Conservation (phyloP, 2,888 invertebrate genomes). For the Muschampia plurimacula region DNA sequence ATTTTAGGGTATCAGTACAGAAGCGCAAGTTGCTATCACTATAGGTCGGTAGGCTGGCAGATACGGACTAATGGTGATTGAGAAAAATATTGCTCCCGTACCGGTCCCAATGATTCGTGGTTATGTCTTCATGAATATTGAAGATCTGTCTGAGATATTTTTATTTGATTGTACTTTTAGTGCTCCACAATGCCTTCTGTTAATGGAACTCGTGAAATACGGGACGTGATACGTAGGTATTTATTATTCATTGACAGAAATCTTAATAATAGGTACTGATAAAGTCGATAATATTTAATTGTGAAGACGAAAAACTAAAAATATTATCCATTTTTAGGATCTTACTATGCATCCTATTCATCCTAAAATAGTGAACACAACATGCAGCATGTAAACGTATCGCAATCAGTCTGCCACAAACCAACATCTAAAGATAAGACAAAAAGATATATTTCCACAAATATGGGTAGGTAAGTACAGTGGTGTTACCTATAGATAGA, state of each 20-base stretch:
- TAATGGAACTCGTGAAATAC: conserved; percentile 66
- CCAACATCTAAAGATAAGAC: too few species aligned
- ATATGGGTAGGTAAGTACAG: too few species aligned
- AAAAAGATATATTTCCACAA: too few species aligned
- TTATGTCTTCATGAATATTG: conserved; percentile 85
- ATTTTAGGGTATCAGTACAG: conserved; percentile 62
- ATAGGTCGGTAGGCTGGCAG: conserved; percentile 78
- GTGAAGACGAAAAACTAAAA: too few species aligned
- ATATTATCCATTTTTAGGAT: too few species aligned
- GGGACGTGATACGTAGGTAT: conserved; percentile 54
- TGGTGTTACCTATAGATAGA: too few species aligned
- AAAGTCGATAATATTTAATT: not conserved
- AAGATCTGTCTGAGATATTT: conserved; percentile 76
- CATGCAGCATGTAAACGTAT: too few species aligned
- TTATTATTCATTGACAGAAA: conserved; percentile 43
- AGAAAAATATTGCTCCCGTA: conserved; percentile 81
- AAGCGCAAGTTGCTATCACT: conserved; percentile 63
- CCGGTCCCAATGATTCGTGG: conserved; percentile 76
- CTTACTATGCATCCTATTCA: too few species aligned
- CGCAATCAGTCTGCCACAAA: too few species aligned
- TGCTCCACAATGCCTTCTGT: conserved; percentile 54
- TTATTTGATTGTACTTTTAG: conserved; percentile 73
- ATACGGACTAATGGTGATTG: conserved; percentile 85
- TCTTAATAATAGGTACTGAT: not conserved
- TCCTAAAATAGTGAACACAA: too few species aligned